These are phyloP conservation scores for Leptobrachium ailaonicum DNA, from an alignment of 2,113 vertebrate species.

Conservation along the genomic window DNA sequence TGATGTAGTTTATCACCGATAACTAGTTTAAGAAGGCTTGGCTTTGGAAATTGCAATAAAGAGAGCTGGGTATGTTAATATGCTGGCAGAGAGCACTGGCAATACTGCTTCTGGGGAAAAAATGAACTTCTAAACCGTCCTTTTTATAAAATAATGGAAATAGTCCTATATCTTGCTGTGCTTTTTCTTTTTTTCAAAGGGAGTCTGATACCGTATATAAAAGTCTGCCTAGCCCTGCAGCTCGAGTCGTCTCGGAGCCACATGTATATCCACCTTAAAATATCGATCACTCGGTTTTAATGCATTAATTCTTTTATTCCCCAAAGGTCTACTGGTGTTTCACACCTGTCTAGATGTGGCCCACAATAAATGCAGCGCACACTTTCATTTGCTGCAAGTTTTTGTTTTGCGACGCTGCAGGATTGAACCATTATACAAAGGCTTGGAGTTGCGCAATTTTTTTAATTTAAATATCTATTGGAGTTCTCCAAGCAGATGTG, in stretches of 20 bases:
- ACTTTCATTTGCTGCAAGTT: neutral
- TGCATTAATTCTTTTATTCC: constrained; percentile 9
- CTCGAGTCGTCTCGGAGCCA: neutral
- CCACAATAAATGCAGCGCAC: constrained; percentile 2
- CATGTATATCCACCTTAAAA: neutral
- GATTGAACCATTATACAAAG: neutral
- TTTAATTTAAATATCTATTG: constrained; percentile 20
- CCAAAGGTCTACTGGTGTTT: neutral
- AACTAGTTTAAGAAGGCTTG: neutral
- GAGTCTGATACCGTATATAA: constrained; percentile 1
- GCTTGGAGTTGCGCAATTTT: neutral
- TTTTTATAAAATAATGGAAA: neutral
- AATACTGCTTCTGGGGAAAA: neutral
- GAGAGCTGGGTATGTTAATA: constrained; percentile 45
- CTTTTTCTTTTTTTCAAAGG: neutral
- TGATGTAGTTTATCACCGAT: constrained; percentile 27
- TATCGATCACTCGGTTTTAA: neutral
- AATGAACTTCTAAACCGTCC: constrained; percentile 8
- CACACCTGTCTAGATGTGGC: neutral
- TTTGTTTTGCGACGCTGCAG: neutral
- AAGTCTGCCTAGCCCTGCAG: neutral
- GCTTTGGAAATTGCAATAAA: constrained; percentile 40
- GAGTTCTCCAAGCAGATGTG: constrained; percentile 12
- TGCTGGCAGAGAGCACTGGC: neutral
- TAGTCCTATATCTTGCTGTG: neutral